A percentile compares a stretch with the other conserved stretches of the same genome.
These are phyloP conservation scores for Atta colombica DNA, from an alignment of 1,140 invertebrate genomes.

Conservation along the genomic window DNA sequence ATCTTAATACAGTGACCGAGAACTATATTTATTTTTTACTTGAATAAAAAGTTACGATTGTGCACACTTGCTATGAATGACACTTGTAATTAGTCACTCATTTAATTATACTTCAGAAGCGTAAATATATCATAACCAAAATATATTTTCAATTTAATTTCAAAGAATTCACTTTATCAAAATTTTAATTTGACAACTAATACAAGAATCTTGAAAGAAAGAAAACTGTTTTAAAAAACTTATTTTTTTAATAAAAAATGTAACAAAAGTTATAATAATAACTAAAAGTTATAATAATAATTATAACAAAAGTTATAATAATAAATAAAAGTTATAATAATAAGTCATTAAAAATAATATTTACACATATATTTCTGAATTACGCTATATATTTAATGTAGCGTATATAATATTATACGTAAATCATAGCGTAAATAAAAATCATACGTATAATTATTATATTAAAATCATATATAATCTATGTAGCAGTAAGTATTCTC, in stretches of 20 bases:
- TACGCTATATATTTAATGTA: neutral
- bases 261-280: no score
- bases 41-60: neutral
- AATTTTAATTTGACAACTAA: neutral
- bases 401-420: neutral
- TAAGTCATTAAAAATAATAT: neutral
- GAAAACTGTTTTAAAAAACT: neutral
- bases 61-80: neutral
- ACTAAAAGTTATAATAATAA: no score
- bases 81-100: neutral
- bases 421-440: slow-evolving; percentile 8
- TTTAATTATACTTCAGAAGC: neutral
- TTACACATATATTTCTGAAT: neutral
- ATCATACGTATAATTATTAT: neutral
- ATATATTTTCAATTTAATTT: neutral
- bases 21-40: neutral
- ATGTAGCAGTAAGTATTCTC: neutral
- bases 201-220: neutral
- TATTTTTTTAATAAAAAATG: neutral
- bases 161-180: neutral
- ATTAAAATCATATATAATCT: neutral
- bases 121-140: neutral
- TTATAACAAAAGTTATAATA: no score
- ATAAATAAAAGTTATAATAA: no score
- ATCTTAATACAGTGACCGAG: neutral